Percentiles rank a stretch among this genome's conserved stretches.
Conservation (phyloP, 2,888 invertebrate species). For the Steinernema scapterisci region DNA sequence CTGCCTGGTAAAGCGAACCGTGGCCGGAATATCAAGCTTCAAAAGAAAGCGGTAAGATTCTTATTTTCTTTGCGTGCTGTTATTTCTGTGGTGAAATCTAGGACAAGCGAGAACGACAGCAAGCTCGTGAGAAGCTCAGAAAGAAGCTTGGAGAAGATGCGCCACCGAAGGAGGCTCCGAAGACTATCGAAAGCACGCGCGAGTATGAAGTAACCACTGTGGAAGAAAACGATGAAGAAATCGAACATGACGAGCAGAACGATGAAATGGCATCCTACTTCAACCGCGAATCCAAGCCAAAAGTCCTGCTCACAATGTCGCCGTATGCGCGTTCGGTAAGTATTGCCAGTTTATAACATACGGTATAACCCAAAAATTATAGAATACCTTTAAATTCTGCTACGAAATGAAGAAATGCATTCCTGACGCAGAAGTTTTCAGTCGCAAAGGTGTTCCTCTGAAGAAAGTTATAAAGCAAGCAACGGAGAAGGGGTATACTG, state of each 20-base stretch:
- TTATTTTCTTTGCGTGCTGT: neutral
- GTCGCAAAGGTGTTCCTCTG: slow-evolving; percentile 85
- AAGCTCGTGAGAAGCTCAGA: slow-evolving; percentile 54
- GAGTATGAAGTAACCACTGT: slow-evolving; percentile 87
- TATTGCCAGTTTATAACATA: neutral
- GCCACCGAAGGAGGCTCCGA: slow-evolving; percentile 77
- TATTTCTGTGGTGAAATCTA: slow-evolving; percentile 36
- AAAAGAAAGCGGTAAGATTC: slow-evolving; percentile 41
- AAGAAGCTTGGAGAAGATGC: slow-evolving; percentile 66
- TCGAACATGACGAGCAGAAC: slow-evolving; percentile 73
- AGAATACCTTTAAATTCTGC: slow-evolving; percentile 77
- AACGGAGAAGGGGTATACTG: slow-evolving; percentile 79
- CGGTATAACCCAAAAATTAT: slow-evolving; percentile 33
- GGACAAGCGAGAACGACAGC: slow-evolving; percentile 61
- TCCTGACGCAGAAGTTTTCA: slow-evolving; percentile 86
- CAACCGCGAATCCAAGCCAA: slow-evolving; percentile 83
- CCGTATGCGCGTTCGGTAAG: slow-evolving; percentile 81
- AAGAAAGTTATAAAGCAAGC: slow-evolving; percentile 90
- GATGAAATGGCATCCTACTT: slow-evolving; percentile 90
- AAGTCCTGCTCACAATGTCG: slow-evolving; percentile 91
- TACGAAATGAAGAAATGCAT: slow-evolving; percentile 86
- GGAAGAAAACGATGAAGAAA: slow-evolving; percentile 76
- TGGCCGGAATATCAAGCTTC: slow-evolving; percentile 39
- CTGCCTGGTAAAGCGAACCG: slow-evolving; percentile 36
- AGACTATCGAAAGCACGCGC: slow-evolving; percentile 89